A percentile compares a stretch with the other conserved stretches of the same genome.
These are phyloP conservation scores for Poeciliopsis turneri DNA, from an alignment of 2,797 vertebrate genomes.

Conservation along the genomic window DNA sequence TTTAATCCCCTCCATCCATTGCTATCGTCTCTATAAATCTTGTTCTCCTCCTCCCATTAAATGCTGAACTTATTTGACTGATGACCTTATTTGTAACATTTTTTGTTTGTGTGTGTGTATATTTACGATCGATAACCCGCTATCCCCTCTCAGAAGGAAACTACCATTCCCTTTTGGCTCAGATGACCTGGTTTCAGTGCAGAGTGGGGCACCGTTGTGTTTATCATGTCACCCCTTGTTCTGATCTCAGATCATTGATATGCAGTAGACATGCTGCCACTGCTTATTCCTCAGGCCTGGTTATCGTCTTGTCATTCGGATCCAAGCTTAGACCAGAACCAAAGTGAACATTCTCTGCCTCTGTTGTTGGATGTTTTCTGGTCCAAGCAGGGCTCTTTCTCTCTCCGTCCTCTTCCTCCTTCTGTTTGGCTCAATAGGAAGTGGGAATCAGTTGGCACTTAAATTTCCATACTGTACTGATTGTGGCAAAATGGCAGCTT, in stretches of 20 bases:
- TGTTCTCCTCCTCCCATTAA: neutral
- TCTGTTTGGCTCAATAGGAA: constrained; percentile 52
- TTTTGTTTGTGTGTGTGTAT: neutral
- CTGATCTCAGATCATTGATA: constrained; percentile 44
- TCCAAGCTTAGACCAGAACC: constrained; percentile 17
- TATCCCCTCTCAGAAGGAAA: constrained; percentile 33
- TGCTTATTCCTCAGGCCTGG: constrained; percentile 53
- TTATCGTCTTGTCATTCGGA: constrained; percentile 40
- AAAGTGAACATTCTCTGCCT: constrained; percentile 2
- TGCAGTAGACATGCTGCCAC: neutral
- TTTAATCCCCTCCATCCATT: neutral
- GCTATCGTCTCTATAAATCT: neutral
- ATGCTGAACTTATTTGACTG: neutral
- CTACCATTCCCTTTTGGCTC: constrained; percentile 66
- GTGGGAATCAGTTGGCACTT: constrained; percentile 59
- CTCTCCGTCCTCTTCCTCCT: constrained; percentile 12
- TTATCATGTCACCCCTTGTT: constrained; percentile 46
- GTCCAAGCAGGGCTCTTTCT: constrained; percentile 24
- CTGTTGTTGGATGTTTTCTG: constrained; percentile 35
- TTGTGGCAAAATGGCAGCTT: constrained; percentile 76
- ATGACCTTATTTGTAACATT: constrained; percentile 1
- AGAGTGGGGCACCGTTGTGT: constrained; percentile 41
- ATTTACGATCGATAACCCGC: constrained; percentile 35
- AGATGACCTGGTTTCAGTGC: constrained; percentile 70
- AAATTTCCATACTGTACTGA: constrained; percentile 55